A percentile compares a stretch with the other conserved stretches of the same genome.
These are phyloP conservation scores for Acrobasis consociella DNA, from an alignment of 2,888 invertebrate species.

Conservation along the genomic window DNA sequence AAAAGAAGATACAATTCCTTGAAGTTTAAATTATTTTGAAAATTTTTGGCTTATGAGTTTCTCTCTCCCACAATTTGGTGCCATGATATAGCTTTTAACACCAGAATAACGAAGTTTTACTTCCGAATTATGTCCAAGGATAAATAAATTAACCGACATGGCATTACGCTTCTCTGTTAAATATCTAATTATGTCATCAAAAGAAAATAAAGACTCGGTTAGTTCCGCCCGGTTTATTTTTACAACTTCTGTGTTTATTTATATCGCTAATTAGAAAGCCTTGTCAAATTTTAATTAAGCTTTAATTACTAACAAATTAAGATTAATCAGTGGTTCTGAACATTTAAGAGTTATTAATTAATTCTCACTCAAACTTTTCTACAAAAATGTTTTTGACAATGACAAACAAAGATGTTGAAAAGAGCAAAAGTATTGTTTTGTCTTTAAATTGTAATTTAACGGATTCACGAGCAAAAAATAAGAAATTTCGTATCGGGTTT, in stretches of 20 bases:
- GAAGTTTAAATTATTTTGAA: not conserved
- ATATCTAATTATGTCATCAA: not conserved
- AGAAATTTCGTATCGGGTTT: not conserved
- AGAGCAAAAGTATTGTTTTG: not conserved
- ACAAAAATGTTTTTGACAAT: slow-evolving; percentile 28
- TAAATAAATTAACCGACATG: too few species aligned
- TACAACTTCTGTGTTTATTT: not conserved
- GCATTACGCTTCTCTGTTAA: not conserved
- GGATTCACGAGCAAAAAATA: not conserved
- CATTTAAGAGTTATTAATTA: slow-evolving; percentile 35
- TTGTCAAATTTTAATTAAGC: slow-evolving; percentile 35
- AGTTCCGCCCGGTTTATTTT: not conserved
- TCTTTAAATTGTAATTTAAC: slow-evolving; percentile 4
- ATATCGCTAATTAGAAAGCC: not conserved
- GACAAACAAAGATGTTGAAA: slow-evolving; percentile 20
- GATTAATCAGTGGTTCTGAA: slow-evolving; percentile 34
- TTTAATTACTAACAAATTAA: slow-evolving; percentile 39
- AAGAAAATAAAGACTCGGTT: not conserved
- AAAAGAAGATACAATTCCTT: too few species aligned
- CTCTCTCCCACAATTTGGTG: too few species aligned
- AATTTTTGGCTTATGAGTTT: too few species aligned
- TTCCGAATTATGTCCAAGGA: too few species aligned
- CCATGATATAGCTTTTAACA: too few species aligned
- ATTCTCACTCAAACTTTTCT: slow-evolving; percentile 29
- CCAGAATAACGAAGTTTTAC: too few species aligned